Evolutionary conservation across 2,113 vertebrate genomes (phyloP).

Genomic region (Poicephalus gulielmi): DNA sequence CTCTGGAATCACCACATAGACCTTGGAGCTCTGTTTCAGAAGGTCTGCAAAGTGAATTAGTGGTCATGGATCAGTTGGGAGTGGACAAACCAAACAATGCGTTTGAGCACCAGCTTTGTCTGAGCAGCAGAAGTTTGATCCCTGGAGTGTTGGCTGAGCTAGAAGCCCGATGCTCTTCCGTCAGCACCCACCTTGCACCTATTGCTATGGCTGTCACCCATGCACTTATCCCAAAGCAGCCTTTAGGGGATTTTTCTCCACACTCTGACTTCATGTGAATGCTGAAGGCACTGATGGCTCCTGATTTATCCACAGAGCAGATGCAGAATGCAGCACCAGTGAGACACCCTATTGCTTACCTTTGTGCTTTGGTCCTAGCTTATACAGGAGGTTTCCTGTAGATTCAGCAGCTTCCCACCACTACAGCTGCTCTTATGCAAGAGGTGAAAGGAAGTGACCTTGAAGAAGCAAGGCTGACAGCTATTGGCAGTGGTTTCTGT

Average conservation of each 20-base stretch:
- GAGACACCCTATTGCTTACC: neutral
- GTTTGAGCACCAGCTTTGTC: neutral
- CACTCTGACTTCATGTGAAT: neutral
- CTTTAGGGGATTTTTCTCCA: neutral
- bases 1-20: neutral
- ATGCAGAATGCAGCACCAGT: neutral
- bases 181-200: neutral
- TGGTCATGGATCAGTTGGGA: neutral
- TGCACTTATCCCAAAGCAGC: neutral
- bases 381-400: neutral
- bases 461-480: neutral
- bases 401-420: neutral
- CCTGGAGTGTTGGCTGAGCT: neutral
- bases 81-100: neutral
- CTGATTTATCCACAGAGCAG: neutral
- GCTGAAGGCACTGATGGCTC: neutral
- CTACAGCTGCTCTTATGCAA: neutral
- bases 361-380: neutral
- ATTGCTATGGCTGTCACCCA: neutral
- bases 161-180: neutral
- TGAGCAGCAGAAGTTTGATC: neutral
- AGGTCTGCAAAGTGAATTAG: neutral
- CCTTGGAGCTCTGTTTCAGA: neutral
- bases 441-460: neutral
- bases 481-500: neutral